These are phyloP conservation scores for Bryconaethiops microstoma DNA, from an alignment of 2,797 vertebrate species.

Conservation along the genomic window DNA sequence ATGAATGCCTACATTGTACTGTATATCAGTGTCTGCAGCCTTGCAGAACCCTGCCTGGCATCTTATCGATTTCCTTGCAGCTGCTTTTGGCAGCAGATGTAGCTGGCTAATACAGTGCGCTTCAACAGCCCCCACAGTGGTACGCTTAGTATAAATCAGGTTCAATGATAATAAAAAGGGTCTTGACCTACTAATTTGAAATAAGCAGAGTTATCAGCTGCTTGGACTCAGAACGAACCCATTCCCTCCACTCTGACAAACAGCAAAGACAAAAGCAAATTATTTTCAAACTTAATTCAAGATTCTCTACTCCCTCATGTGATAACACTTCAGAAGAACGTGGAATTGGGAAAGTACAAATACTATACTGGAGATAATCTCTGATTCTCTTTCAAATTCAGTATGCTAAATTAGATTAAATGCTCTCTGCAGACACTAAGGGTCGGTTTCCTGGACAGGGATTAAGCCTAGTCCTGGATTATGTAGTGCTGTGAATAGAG, in stretches of 20 bases:
- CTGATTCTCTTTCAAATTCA: background rate
- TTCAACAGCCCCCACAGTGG: slow-evolving; percentile 66
- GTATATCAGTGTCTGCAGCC: slow-evolving; percentile 50
- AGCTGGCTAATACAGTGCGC: slow-evolving; percentile 73
- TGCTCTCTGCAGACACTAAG: background rate
- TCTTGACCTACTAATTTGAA: slow-evolving; percentile 75
- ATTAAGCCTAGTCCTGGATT: no score
- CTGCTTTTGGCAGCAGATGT: slow-evolving; percentile 68
- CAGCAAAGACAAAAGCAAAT: slow-evolving; percentile 26
- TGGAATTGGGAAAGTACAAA: background rate
- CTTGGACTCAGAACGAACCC: slow-evolving; percentile 54
- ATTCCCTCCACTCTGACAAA: slow-evolving; percentile 59
- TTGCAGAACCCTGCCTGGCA: slow-evolving; percentile 54
- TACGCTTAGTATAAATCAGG: slow-evolving; percentile 69
- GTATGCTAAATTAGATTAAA: background rate
- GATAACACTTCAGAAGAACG: slow-evolving; percentile 11
- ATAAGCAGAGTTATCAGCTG: slow-evolving; percentile 70
- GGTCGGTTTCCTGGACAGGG: no score
- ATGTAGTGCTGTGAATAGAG: no score
- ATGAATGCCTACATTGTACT: slow-evolving; percentile 38
- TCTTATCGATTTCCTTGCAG: slow-evolving; percentile 78
- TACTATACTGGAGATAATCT: background rate
- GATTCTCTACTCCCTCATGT: background rate
- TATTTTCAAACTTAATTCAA: slow-evolving; percentile 16
- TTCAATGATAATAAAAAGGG: slow-evolving; percentile 68